Evolutionary conservation across 1,140 invertebrate species (phyloP).

Genomic region (Chlorops oryzae): DNA sequence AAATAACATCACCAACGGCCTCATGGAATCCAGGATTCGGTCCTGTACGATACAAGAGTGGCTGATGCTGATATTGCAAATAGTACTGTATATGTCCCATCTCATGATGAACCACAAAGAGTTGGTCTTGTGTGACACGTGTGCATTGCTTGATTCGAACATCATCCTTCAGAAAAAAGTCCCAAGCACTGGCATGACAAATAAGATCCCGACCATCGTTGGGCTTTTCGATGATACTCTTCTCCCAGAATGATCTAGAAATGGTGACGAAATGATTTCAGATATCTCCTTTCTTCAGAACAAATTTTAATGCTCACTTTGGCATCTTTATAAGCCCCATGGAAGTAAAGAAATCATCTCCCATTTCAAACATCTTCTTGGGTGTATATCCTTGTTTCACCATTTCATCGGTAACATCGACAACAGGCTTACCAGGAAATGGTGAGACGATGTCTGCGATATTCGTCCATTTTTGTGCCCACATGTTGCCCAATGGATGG

Average conservation of each 20-base stretch:
- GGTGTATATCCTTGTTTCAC: slow-evolving; percentile 65
- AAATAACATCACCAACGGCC: slow-evolving; percentile 84
- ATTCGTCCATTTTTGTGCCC: slow-evolving; percentile 85
- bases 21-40: slow-evolving; percentile 79
- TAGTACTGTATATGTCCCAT: slow-evolving; percentile 86
- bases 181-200: slow-evolving; percentile 88
- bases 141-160: slow-evolving; percentile 90
- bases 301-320: slow-evolving; percentile 33
- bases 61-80: slow-evolving; percentile 73
- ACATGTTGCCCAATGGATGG: slow-evolving; percentile 90
- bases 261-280: no score
- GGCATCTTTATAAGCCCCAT: slow-evolving; percentile 80
- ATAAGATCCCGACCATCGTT: slow-evolving; percentile 68
- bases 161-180: slow-evolving; percentile 79
- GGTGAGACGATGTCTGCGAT: slow-evolving; percentile 63
- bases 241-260: slow-evolving; percentile 64
- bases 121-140: slow-evolving; percentile 62
- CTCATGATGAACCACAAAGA: slow-evolving; percentile 79
- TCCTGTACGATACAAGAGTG: slow-evolving; percentile 66
- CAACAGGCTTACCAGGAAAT: slow-evolving; percentile 63
- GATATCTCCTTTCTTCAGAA: background rate
- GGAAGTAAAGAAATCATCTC: slow-evolving; percentile 82
- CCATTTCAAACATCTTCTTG: slow-evolving; percentile 69
- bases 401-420: slow-evolving; percentile 68
- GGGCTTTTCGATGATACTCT: slow-evolving; percentile 75